A percentile compares a stretch with the other conserved stretches of the same genome.
These are phyloP conservation scores for Eilema sororculum DNA, from an alignment of 2,888 invertebrate species.

Conservation along the genomic window DNA sequence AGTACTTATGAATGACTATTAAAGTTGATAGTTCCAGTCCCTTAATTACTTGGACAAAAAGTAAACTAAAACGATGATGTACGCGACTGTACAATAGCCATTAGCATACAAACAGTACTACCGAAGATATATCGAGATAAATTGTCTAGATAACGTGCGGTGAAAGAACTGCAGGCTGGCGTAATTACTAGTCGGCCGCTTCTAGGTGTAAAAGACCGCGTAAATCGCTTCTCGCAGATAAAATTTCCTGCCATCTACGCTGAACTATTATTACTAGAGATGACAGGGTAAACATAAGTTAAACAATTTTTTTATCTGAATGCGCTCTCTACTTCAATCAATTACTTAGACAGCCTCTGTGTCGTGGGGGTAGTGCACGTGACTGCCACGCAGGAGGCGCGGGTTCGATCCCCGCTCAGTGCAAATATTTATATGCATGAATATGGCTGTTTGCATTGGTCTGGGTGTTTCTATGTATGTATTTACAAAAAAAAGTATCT, in stretches of 20 bases:
- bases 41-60: slow-evolving; percentile 46
- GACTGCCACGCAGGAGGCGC: no score
- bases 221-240: slow-evolving; percentile 48
- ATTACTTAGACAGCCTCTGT: no score
- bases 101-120: slow-evolving; percentile 81
- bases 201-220: slow-evolving; percentile 60
- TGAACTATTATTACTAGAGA: slow-evolving; percentile 25
- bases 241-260: slow-evolving; percentile 27
- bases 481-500: no score
- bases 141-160: slow-evolving; percentile 77
- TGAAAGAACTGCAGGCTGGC: slow-evolving; percentile 72
- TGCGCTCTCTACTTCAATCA: no score
- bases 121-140: slow-evolving; percentile 77
- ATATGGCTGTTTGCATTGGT: no score
- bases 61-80: slow-evolving; percentile 22
- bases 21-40: slow-evolving; percentile 15
- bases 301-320: no score
- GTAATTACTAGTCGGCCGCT: slow-evolving; percentile 69
- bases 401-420: no score
- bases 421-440: no score
- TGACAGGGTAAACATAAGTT: slow-evolving; percentile 11
- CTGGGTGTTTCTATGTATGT: no score
- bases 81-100: slow-evolving; percentile 60
- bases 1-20: neutral
- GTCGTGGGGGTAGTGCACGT: no score